Evolutionary conservation across 2,888 invertebrate species (phyloP).

Genomic region (Tortrix viridana): DNA sequence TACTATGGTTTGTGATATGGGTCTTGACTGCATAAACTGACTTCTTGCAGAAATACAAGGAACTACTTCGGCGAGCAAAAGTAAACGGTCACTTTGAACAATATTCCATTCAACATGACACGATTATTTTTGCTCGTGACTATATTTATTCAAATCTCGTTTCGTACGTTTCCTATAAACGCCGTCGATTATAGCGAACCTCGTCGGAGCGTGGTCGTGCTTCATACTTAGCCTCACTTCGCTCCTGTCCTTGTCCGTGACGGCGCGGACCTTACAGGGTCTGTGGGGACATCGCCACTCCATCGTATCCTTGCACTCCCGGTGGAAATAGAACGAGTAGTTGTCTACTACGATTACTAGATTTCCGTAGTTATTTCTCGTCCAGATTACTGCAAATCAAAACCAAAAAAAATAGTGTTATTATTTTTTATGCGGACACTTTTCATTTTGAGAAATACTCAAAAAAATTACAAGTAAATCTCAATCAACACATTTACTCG

Average conservation of each 20-base stretch:
- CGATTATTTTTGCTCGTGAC: background rate
- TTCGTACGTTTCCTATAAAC: conserved; percentile 22
- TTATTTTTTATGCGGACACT: no score
- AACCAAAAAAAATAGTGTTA: no score
- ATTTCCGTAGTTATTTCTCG: conserved; percentile 28
- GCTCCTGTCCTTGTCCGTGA: conserved; percentile 14
- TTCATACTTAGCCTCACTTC: conserved; percentile 10
- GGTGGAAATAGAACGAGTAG: conserved; percentile 32
- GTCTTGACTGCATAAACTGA: no score
- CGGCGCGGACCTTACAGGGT: conserved; percentile 26
- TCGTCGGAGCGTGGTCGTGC: conserved; percentile 19
- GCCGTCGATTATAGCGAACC: conserved; percentile 15
- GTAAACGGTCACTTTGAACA: background rate
- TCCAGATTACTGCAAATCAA: conserved; percentile 16
- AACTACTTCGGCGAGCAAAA: background rate
- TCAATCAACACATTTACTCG: no score
- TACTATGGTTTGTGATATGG: no score
- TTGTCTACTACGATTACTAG: conserved; percentile 31
- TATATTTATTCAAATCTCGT: background rate
- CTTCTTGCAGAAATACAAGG: no score
- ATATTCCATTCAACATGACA: background rate
- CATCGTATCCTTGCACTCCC: conserved; percentile 17
- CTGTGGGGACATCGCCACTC: conserved; percentile 30
- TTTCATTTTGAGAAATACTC: no score
- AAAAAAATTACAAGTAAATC: no score